Base-by-base conservation (phyloP, 2,888 invertebrate species). In the Ganaspis brasiliensis region DNA sequence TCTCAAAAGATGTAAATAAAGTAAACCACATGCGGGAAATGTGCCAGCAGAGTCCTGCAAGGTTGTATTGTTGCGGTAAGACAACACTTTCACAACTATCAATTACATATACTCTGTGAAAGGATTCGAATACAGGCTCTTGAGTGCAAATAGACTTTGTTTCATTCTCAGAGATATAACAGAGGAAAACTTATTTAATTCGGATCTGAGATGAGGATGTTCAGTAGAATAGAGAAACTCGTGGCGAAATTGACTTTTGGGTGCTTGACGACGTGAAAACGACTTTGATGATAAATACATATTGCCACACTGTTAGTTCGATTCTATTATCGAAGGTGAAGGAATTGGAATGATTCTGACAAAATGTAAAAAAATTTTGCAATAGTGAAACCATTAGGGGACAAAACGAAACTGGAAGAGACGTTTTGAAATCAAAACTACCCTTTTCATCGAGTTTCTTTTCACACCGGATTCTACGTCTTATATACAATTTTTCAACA, bases 171-270 rank as follows among this genome's bases (percentile, higher is more conserved):
- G 37, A 63, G 63, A 10, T 63, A 19, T 63, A 63, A 21, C 40
- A 63, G 63, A 37, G 63, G 19, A 12, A 63, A 63, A 63, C 63
- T 63, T 63, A 63, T 63, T 63, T 63, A 63, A 63, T 63, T 63
- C 21, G 5, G 37, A 21, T 16, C 14, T 40, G 40, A 21, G 40
- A 19, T 8, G 24, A 40, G 37, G 37, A 63, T 21, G 63, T 63
- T 63, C 12, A 19, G 37, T 21, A 63, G 40, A 63, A 37, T 63
- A 19, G 37, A 63, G 37, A 63, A 37, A 40, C 63, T 63, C 40
- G 35, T 40, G 63, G 19, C 40, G 63, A 63, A 63, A 63, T 63
- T 63, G 37, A 63, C 63, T 63, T 40, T 63, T 14, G 63, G 40
- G 40, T 63, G 21, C 40, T 63, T 40, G 21, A 10, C 21, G 63